Evolutionary conservation across 2,888 invertebrate genomes (phyloP).

Genomic region (Caenorhabditis zanzibari): DNA sequence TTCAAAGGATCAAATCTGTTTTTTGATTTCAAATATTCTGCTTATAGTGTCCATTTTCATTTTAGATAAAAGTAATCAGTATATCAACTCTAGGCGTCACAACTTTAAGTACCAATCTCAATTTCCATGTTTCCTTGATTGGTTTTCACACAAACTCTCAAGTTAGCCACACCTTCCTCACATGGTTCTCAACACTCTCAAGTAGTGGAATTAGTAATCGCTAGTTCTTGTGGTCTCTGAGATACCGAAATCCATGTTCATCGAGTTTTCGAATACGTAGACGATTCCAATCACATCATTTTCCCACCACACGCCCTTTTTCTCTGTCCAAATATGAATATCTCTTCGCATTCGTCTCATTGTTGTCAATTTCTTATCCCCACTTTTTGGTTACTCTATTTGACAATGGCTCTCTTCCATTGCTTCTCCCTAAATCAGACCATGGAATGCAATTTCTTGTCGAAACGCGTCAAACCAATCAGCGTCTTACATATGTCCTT

Average conservation of each 20-base stretch:
- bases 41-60: too few relatives aligned
- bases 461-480: conserved; percentile 65
- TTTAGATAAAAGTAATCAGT: background rate
- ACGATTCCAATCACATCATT: conserved; percentile 37
- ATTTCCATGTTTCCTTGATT: background rate
- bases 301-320: conserved; percentile 46
- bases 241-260: background rate
- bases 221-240: conserved; percentile 1
- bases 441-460: conserved; percentile 60
- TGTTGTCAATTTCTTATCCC: conserved; percentile 28
- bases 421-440: conserved; percentile 51
- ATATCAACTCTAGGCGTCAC: background rate
- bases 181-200: background rate
- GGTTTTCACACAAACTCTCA: background rate
- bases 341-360: background rate
- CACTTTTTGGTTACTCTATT: conserved; percentile 31
- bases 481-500: conserved; percentile 62
- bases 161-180: background rate
- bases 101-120: background rate
- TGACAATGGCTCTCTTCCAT: conserved; percentile 24
- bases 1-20: background rate
- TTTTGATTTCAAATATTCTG: background rate
- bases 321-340: background rate
- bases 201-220: background rate
- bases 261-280: conserved; percentile 1